Evolutionary conservation across 92 coral and sea anemone genomes (phyloP).

Genomic region (Parazoanthus atlanticus): DNA sequence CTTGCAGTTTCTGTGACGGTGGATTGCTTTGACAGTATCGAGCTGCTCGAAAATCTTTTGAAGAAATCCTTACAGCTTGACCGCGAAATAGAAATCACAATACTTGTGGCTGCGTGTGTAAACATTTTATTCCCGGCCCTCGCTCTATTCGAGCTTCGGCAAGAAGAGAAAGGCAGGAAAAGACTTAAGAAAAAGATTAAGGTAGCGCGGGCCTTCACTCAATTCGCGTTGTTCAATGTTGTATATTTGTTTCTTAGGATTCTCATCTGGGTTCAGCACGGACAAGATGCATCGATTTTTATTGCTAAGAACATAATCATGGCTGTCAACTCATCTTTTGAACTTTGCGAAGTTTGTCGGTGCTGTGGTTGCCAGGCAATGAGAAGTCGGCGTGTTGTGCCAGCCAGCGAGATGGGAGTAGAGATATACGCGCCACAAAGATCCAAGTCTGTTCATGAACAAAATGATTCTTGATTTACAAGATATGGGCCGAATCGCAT

Average conservation of each 20-base stretch:
- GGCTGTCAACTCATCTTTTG: slow-evolving; percentile 44
- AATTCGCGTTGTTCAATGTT: slow-evolving; percentile 26
- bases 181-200: slow-evolving; percentile 30
- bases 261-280: slow-evolving; percentile 24
- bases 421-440: slow-evolving; percentile 31
- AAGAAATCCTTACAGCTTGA: slow-evolving; percentile 27
- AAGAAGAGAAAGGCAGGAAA: slow-evolving; percentile 35
- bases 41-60: slow-evolving; percentile 33
- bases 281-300: slow-evolving; percentile 34
- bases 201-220: slow-evolving; percentile 34
- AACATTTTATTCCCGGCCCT: slow-evolving; percentile 40
- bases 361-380: slow-evolving; percentile 42
- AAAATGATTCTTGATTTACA: neutral
- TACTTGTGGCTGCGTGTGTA: slow-evolving; percentile 36
- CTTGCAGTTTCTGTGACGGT: slow-evolving; percentile 39
- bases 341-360: slow-evolving; percentile 32
- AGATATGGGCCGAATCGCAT: too few species aligned
- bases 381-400: slow-evolving; percentile 29
- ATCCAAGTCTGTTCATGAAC: neutral
- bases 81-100: slow-evolving; percentile 39
- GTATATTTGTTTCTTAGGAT: slow-evolving; percentile 27
- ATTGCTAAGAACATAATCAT: slow-evolving; percentile 41
- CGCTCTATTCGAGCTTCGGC: slow-evolving; percentile 38
- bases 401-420: slow-evolving; percentile 36
- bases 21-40: slow-evolving; percentile 41